Conservation (phyloP, 2,113 vertebrate species). For the Gambusia affinis region DNA sequence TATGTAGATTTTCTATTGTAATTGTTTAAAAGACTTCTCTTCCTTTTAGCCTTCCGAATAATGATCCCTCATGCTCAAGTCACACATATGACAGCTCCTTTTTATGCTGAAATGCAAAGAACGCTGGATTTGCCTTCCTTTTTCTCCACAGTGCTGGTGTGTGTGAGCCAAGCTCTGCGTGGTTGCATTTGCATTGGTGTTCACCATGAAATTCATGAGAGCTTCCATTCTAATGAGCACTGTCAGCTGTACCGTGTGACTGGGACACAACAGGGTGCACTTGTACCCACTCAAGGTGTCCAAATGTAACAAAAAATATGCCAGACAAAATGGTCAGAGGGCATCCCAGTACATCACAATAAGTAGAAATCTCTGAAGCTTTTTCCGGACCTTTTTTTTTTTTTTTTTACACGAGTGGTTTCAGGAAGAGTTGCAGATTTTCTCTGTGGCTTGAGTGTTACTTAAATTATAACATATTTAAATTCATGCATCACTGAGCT, state of each 20-base stretch:
- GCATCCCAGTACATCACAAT: slow-evolving; percentile 51
- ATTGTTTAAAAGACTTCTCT: neutral
- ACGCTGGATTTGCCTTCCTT: slow-evolving; percentile 28
- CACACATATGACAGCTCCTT: slow-evolving; percentile 19
- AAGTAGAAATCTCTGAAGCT: slow-evolving; percentile 53
- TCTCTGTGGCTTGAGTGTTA: neutral
- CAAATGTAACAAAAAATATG: slow-evolving; percentile 41
- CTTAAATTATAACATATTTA: neutral
- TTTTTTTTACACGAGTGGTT: neutral
- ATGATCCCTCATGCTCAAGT: slow-evolving; percentile 44
- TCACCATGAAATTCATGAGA: slow-evolving; percentile 39
- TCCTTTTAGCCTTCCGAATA: slow-evolving; percentile 8
- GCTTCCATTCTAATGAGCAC: slow-evolving; percentile 42
- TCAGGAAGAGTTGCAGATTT: neutral
- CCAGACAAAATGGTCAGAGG: slow-evolving; percentile 40
- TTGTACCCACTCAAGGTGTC: slow-evolving; percentile 44
- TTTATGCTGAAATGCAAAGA: slow-evolving; percentile 25
- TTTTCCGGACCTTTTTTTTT: slow-evolving; percentile 28
- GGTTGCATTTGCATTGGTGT: slow-evolving; percentile 38
- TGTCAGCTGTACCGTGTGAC: slow-evolving; percentile 55
- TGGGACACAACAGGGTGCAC: slow-evolving; percentile 17
- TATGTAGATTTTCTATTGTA: neutral
- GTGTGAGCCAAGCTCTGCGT: slow-evolving; percentile 34
- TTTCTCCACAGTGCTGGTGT: slow-evolving; percentile 18
- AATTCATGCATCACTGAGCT: neutral